These are phyloP conservation scores for Campoletis raptor DNA, from an alignment of 2,888 invertebrate genomes.

Conservation along the genomic window DNA sequence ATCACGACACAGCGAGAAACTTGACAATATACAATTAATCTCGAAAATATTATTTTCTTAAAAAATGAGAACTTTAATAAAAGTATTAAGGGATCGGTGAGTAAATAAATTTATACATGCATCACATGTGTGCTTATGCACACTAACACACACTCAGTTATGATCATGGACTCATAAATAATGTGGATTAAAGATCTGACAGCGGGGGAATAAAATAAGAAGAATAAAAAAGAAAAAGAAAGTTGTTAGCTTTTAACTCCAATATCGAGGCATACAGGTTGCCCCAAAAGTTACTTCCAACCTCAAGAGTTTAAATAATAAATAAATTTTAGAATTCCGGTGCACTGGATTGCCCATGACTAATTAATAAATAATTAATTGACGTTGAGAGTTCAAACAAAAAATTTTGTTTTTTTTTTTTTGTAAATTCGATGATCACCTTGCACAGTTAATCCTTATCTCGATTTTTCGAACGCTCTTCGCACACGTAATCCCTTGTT, in stretches of 20 bases:
- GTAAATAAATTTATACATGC: neutral
- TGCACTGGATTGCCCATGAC: neutral
- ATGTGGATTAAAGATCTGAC: constrained; percentile 40
- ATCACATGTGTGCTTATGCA: neutral
- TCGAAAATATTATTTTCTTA: neutral
- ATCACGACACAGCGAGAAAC: neutral
- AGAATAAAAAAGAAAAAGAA: constrained; percentile 8
- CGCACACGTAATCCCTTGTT: neutral
- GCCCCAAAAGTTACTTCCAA: neutral
- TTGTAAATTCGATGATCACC: neutral
- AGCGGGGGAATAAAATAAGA: constrained; percentile 4
- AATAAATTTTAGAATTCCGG: neutral
- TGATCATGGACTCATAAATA: constrained; percentile 21
- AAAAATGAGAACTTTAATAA: neutral
- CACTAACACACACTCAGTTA: neutral
- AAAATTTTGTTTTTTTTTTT: no score
- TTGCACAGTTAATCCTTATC: neutral
- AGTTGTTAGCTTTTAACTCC: neutral
- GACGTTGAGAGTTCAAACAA: neutral
- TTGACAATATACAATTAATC: neutral
- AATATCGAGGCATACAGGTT: neutral
- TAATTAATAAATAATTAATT: neutral
- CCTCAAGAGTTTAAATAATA: neutral
- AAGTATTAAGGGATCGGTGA: neutral
- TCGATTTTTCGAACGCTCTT: neutral